Percentiles rank a stretch among this genome's conserved stretches.
These are phyloP conservation scores for Caenorhabditis inopinata DNA, from an alignment of 1,140 invertebrate species.

Conservation along the genomic window DNA sequence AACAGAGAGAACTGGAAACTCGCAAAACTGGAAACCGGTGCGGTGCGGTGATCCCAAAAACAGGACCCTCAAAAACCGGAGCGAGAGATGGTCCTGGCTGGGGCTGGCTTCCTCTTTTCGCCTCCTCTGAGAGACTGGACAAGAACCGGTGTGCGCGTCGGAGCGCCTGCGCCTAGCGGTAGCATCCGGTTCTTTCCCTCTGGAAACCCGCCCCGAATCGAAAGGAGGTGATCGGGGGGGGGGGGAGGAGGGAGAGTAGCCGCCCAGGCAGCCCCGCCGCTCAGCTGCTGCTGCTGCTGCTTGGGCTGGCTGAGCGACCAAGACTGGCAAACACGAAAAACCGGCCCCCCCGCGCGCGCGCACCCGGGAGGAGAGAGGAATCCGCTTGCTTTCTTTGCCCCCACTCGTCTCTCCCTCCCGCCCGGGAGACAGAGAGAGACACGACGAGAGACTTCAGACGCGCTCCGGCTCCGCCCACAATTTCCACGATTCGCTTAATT, in stretches of 20 bases:
- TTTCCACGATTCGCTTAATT: too few species aligned
- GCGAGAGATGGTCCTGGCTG: neutral
- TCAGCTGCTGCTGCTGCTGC: neutral
- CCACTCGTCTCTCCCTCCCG: too few species aligned
- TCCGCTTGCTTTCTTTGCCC: too few species aligned
- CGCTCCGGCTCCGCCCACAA: too few species aligned
- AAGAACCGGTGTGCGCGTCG: conserved; percentile 14
- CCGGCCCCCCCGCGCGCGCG: neutral
- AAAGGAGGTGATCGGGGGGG: too few species aligned
- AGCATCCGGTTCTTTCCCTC: neutral
- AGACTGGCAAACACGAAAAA: conserved; percentile 25
- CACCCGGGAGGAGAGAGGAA: too few species aligned
- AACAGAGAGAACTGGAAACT: conserved; percentile 2
- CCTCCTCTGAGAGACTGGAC: conserved; percentile 1
- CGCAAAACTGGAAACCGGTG: neutral
- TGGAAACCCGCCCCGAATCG: conserved; percentile 19
- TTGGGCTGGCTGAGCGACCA: neutral
- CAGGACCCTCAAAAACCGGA: conserved; percentile 1
- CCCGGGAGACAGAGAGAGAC: too few species aligned
- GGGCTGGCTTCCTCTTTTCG: neutral
- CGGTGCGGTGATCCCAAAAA: neutral
- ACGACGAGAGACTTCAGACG: too few species aligned
- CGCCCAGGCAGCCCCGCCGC: neutral
- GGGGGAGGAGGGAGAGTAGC: neutral
- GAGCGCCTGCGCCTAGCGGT: neutral